These are phyloP conservation scores for Zaprionus inermis DNA, from an alignment of 1,140 invertebrate species.

Conservation along the genomic window DNA sequence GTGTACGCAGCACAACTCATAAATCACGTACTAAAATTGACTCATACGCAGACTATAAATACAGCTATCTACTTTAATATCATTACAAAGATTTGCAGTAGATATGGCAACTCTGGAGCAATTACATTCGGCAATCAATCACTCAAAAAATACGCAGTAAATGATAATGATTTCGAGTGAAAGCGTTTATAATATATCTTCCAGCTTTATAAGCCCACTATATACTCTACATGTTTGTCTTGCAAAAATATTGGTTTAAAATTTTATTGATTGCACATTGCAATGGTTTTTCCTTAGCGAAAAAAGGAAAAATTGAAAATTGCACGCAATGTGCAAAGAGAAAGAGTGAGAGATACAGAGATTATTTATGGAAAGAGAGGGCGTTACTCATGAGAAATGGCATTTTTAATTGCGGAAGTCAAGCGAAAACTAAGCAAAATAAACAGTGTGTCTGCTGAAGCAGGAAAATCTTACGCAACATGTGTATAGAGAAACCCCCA, in stretches of 20 bases:
- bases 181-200: neutral
- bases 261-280: constrained; percentile 46
- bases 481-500: neutral
- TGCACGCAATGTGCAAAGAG: constrained; percentile 64
- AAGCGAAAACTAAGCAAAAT: constrained; percentile 28
- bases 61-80: neutral
- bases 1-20: neutral
- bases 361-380: too few relatives aligned
- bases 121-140: neutral
- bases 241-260: constrained; percentile 59
- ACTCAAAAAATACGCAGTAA: neutral
- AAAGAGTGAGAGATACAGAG: neutral
- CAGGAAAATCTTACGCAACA: constrained; percentile 63
- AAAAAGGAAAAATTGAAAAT: constrained; percentile 71
- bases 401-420: constrained; percentile 73
- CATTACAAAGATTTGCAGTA: neutral
- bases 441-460: neutral
- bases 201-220: neutral
- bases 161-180: constrained; percentile 1
- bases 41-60: neutral
- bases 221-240: neutral
- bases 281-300: constrained; percentile 4
- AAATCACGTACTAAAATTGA: neutral
- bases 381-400: constrained; percentile 65
- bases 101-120: neutral